Percentiles rank a stretch among this genome's conserved stretches.
These are phyloP conservation scores for Tupaia tana DNA, from an alignment of 2,113 vertebrate genomes.

Conservation along the genomic window DNA sequence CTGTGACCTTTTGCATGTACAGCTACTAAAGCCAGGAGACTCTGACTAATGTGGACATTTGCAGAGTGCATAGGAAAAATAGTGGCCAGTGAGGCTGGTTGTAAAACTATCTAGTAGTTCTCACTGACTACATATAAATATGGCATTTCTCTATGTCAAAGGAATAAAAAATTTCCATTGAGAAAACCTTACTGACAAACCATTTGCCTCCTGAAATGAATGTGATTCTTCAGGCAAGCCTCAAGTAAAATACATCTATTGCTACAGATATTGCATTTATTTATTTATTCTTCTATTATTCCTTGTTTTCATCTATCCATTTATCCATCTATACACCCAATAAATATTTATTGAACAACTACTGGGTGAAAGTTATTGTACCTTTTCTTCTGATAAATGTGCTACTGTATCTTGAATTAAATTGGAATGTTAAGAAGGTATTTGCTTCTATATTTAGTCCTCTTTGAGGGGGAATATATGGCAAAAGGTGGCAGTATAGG, in stretches of 20 bases:
- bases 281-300: neutral
- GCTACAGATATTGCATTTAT: neutral
- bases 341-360: neutral
- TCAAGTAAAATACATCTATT: constrained; percentile 57
- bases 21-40: constrained; percentile 20
- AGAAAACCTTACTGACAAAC: constrained; percentile 44
- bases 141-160: neutral
- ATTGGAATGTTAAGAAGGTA: neutral
- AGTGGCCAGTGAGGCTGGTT: neutral
- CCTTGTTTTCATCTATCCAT: neutral
- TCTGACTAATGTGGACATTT: constrained; percentile 25
- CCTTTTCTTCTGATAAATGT: constrained; percentile 36
- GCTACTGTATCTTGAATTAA: constrained; percentile 4
- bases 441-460: constrained; percentile 6
- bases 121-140: constrained; percentile 17
- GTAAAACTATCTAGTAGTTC: constrained; percentile 43
- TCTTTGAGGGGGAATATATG: neutral
- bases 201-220: constrained; percentile 35
- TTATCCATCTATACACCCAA: neutral
- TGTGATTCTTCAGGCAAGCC: constrained; percentile 23
- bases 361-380: neutral
- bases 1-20: constrained; percentile 39
- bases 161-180: constrained; percentile 49
- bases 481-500: constrained; percentile 15
- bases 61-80: neutral